Percentiles rank a stretch among this genome's conserved stretches.
These are phyloP conservation scores for Odontophorus gujanensis DNA, from an alignment of 2,113 vertebrate genomes.

Conservation along the genomic window DNA sequence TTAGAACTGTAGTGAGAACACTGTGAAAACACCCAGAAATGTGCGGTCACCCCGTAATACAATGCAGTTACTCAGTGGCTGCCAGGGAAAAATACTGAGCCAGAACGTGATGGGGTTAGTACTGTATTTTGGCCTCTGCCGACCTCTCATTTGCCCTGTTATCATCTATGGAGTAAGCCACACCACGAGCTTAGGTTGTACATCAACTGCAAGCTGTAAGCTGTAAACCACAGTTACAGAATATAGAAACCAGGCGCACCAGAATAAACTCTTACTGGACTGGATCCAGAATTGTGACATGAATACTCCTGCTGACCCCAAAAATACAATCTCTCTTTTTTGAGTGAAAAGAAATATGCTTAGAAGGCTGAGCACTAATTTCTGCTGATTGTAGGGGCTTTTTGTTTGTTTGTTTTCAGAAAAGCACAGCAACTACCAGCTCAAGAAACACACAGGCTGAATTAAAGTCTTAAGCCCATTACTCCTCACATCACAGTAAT, in stretches of 20 bases:
- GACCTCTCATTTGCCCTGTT: not conserved
- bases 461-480: not conserved
- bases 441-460: not conserved
- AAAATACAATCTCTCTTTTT: not conserved
- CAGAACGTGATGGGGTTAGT: not conserved
- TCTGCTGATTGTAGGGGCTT: not conserved
- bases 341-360: not conserved
- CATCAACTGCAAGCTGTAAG: not conserved
- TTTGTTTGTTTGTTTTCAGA: not conserved
- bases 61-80: not conserved
- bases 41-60: fast-evolving
- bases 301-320: not conserved
- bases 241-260: not conserved
- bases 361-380: not conserved
- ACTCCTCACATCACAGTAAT: not conserved
- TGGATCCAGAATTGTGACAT: not conserved
- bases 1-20: not conserved
- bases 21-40: not conserved
- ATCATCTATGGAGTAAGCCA: not conserved
- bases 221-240: not conserved
- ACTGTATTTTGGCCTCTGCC: not conserved
- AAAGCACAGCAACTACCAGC: not conserved
- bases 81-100: not conserved
- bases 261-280: not conserved
- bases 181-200: not conserved